Evolutionary conservation across 2,888 invertebrate species (phyloP), one percentile per base, ranked within the genome.

Genomic region (Drosophila suboccidentalis): DNA sequence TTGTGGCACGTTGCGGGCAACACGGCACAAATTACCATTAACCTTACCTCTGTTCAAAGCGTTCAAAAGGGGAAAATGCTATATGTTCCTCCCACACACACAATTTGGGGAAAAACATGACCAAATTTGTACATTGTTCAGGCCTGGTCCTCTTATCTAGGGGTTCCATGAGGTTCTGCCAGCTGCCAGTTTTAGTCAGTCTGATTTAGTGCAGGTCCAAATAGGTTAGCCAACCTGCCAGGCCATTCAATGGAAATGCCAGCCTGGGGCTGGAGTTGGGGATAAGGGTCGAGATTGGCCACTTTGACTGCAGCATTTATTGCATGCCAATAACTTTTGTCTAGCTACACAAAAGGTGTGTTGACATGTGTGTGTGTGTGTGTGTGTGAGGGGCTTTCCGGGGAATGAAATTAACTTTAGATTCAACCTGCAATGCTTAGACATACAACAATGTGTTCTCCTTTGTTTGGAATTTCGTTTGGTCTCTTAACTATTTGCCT

Each of bases 261-360:
- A 29, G 47, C n/a, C 29, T 13, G 22, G 17, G 47, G 49, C 15
- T 11, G 43, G 46, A 10, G 15, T n/a, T 19, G n/a, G 43, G 19
- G 50, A 17, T 9, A 19, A 15, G n/a, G 49, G 49, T 51, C 39
- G 10, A 66, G 68, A 82, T 63, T 58, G 65, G 77, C 62, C 73
- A 70, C 54, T 60, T 70, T 74, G 86, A 85, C 67, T 67, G 59
- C 61, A 71, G 58, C 83, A 73, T 86, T 82, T 83, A 78, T 86
- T 86, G 81, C 69, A 70, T 88, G 83, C 71, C 89, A 83, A 88
- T 86, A 82, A 80, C 87, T 82, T 59, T 69, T 64, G 50, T 54
- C 41, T 34, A 11, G 19, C 57, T 43, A 41, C 46, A 69, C 55
- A 57, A 57, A 69, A 62, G 75, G 44, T 64, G 68, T 19, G 17